phyloP scores from a whole-genome alignment of 2,113 vertebrate species.

The Balaenoptera acutorostrata region DNA sequence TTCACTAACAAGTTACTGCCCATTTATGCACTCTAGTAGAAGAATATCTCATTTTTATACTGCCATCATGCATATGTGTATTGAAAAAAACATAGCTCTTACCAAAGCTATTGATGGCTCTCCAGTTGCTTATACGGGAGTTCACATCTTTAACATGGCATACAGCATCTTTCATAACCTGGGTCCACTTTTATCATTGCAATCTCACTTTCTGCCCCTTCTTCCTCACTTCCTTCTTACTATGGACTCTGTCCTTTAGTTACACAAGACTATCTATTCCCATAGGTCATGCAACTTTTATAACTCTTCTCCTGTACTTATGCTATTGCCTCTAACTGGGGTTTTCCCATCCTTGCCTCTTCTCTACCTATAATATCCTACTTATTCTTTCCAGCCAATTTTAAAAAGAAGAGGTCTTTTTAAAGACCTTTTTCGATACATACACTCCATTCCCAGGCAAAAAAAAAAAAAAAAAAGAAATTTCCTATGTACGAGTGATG shows the following conservation, averaged over 20 bases:
- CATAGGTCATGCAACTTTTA: not conserved
- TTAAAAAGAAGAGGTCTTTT: not conserved
- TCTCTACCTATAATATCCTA: not conserved
- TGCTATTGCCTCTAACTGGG: not conserved
- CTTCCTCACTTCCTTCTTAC: too few species aligned
- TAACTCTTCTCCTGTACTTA: not conserved
- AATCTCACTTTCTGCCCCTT: not conserved
- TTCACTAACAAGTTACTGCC: not conserved
- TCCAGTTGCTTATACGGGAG: not conserved
- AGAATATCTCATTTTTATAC: not conserved
- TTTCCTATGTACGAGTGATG: not conserved
- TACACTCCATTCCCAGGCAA: fast-evolving
- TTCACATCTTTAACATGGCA: not conserved
- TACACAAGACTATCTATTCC: not conserved
- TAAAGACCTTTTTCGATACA: not conserved
- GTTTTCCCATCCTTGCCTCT: not conserved
- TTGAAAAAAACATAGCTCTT: not conserved
- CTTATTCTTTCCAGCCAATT: not conserved
- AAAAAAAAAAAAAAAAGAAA: not conserved
- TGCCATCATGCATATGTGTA: not conserved
- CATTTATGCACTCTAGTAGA: not conserved
- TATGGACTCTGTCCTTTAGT: not conserved
- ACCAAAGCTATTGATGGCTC: not conserved
- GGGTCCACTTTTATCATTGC: not conserved
- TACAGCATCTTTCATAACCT: not conserved